Evolutionary conservation across 2,888 invertebrate genomes (phyloP), one percentile per base, ranked within the genome.

Genomic region (Sabatieria punctata): DNA sequence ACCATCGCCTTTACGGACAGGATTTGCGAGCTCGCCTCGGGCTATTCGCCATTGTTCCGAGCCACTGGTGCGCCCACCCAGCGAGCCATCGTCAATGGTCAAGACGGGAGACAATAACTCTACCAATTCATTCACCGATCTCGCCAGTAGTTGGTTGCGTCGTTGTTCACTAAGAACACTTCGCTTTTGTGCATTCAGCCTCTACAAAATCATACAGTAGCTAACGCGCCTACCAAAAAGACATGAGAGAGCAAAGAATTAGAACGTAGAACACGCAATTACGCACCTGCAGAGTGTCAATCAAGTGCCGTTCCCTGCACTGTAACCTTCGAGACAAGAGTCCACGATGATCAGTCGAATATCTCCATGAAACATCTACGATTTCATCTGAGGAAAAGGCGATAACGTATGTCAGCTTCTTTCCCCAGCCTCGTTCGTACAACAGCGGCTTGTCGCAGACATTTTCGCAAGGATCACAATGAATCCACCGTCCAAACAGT

Each of bases 401-500:
- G 43, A 95, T 74, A 8, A 93, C 74, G 66, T 95, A 95, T 1
- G 77, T 74, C 30, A 93, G 71, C 56, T 78, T 73, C 66, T 93
- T 91, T 35, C 79, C 65, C 73, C 72, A 73, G 11, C 72, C 72
- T 50, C 53, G 36, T 64, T 86, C 82, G 69, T 97, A 97, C 65
- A 89, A 73, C 0, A 95, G 71, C 0, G 97, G 95, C 1, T 78
- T 76, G 71, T 97, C 85, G 48, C 82, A 72, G 2, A 74, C 72
- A 61, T 81, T 82, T 67, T 97, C 97, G 64, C 95, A 95, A 0
- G 95, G 82, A 71, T 97, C 97, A 56, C 80, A 78, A 68, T 95
- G 93, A 4, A 93, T 62, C 93, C 93, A 95, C 40, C 78, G 74
- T 54, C 77, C 74, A 47, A 78, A 75, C 1, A 75, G 73, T 49